Evolutionary conservation across 2,888 invertebrate genomes (phyloP), one percentile per base, ranked within the genome.

Genomic region (Ptychoptera contaminata): DNA sequence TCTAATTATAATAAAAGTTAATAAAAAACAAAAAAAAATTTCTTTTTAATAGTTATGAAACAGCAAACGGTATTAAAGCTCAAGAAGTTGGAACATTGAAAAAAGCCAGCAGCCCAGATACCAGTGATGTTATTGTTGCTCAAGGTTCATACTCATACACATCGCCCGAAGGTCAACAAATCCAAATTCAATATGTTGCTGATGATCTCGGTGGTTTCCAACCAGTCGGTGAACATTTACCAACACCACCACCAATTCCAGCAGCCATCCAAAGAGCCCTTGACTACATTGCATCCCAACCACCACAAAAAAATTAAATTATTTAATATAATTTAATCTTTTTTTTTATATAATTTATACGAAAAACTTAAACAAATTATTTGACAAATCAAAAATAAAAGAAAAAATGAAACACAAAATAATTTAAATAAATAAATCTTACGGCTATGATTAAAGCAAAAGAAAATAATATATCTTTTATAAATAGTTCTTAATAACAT

Each of bases 61-160:
- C 84, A 15, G 83, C 79, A 47, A 85, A 85, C 57, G 83, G 83
- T 46, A 85, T 85, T 46, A 79, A 83, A 59, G 82, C 80, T 1
- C 78, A 85, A 58, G 85, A 85, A 23, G 61, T 76, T 12, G 85
- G 85, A 12, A 77, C 80, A 23, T 61, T 85, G 54, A 84, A 84
- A 67, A 79, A 79, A 57, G 77, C 79, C 8, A 72, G 70, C 43
- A 72, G 78, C 42, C 72, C 82, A 1, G 79, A 83, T 50, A 66
- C 72, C 5, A 71, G 70, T 49, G 77, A 79, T 59, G 79, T 78
- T 14, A 74, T 80, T 45, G 68, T 77, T 14, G 77, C 78, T 3
- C 72, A 75, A 54, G 82, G 82, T 16, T 73, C 73, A 1, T 76
- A 69, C 50, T 76, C 76, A 41, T 81, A 80, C 58, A 79, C 78